These are phyloP conservation scores for Nerophis ophidion DNA, from an alignment of 2,113 vertebrate genomes.

Conservation along the genomic window DNA sequence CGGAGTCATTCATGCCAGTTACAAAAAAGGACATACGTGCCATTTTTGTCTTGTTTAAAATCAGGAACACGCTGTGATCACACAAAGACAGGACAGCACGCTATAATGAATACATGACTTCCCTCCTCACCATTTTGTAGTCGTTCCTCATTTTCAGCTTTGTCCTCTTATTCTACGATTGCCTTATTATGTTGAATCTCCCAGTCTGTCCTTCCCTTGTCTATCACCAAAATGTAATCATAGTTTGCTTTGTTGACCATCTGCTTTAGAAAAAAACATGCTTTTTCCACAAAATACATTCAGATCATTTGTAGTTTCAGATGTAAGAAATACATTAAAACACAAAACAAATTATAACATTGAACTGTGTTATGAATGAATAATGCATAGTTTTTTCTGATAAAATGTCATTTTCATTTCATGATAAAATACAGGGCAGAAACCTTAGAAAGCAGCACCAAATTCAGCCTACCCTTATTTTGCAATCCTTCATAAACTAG, in stretches of 20 bases:
- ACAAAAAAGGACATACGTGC: slow-evolving; percentile 12
- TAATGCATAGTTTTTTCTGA: too few relatives aligned
- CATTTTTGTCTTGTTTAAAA: slow-evolving; percentile 9
- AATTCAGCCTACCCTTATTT: too few relatives aligned
- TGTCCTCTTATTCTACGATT: background rate
- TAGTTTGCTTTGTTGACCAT: background rate
- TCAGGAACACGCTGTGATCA: slow-evolving; percentile 34
- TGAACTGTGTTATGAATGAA: too few relatives aligned
- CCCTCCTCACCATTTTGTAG: background rate
- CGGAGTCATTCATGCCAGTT: background rate
- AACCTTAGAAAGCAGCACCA: too few relatives aligned
- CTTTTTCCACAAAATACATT: background rate
- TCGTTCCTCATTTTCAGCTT: background rate
- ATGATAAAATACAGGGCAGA: too few relatives aligned
- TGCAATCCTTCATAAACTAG: too few relatives aligned
- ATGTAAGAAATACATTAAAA: background rate
- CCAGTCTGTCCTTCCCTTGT: background rate
- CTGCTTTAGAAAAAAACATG: too few relatives aligned
- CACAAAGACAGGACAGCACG: background rate
- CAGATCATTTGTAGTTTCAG: background rate
- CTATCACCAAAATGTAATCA: background rate
- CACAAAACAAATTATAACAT: too few relatives aligned
- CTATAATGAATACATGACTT: slow-evolving; percentile 10
- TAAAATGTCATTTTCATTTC: too few relatives aligned
- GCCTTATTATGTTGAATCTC: background rate